Evolutionary conservation across 2,797 vertebrate genomes (phyloP).

Genomic region (Sylvilagus floridanus): DNA sequence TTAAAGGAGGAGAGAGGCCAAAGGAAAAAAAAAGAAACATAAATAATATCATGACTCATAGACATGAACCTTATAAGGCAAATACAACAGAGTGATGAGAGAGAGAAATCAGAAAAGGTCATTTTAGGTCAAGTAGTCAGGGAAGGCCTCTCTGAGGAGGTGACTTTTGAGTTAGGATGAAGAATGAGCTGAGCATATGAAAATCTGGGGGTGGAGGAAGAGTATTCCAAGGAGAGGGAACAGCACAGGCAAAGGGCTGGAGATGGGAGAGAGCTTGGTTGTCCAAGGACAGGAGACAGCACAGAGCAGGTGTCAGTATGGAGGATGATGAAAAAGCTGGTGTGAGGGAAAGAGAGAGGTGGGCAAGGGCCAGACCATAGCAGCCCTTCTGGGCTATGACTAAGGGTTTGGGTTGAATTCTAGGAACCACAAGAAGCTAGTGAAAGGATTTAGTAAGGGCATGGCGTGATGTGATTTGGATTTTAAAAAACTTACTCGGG

Average conservation of each 20-base stretch:
- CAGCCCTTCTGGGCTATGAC: neutral
- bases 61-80: neutral
- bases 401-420: neutral
- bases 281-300: neutral
- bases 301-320: neutral
- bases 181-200: neutral
- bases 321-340: accelerated
- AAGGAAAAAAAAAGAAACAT: neutral
- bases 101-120: neutral
- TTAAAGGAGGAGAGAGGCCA: neutral
- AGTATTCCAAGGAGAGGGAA: neutral
- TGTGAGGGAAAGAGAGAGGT: neutral
- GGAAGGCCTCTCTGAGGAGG: neutral
- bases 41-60: neutral
- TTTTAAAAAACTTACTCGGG: neutral
- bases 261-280: neutral
- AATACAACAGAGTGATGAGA: neutral
- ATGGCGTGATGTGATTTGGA: neutral
- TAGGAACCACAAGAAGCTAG: neutral
- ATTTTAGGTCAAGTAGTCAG: neutral
- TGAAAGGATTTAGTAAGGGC: neutral
- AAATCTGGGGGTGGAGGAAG: neutral
- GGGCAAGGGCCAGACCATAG: neutral
- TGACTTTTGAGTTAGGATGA: neutral
- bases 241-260: neutral